These are phyloP conservation scores for Antennarius maculatus DNA, from an alignment of 2,797 vertebrate species.

Conservation along the genomic window DNA sequence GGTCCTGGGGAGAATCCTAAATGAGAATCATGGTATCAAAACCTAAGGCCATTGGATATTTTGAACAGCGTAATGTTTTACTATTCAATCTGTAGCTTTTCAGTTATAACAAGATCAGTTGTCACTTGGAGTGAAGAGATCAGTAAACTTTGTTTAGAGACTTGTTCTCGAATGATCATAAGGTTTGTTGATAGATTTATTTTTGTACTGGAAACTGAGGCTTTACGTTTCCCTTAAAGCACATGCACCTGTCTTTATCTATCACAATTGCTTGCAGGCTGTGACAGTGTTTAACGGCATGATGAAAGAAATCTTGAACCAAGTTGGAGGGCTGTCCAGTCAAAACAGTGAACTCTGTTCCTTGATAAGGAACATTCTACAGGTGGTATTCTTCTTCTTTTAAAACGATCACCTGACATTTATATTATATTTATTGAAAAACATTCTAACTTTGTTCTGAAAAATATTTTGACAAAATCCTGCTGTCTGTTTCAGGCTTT, in stretches of 20 bases:
- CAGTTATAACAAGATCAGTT: not conserved
- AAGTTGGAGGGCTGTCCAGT: conserved; percentile 86
- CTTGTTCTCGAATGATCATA: not conserved
- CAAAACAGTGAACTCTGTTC: conserved; percentile 86
- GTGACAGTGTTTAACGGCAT: conserved; percentile 86
- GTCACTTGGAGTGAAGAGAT: too few species aligned
- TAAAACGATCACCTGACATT: not conserved
- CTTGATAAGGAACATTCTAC: conserved; percentile 85
- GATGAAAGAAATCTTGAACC: conserved; percentile 84
- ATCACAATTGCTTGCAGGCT: conserved; percentile 75
- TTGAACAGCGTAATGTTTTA: not conserved
- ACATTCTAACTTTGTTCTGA: not conserved
- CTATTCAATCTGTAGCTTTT: not conserved
- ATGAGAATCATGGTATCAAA: not conserved
- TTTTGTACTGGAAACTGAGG: not conserved
- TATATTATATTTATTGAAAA: not conserved
- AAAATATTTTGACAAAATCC: conserved; percentile 3
- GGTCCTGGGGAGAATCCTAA: not conserved
- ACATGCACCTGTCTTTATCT: conserved; percentile 1
- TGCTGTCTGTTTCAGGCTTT: conserved; percentile 75
- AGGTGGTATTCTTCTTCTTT: conserved; percentile 72
- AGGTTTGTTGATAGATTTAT: not conserved
- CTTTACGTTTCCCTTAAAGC: not conserved
- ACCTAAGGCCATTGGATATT: not conserved
- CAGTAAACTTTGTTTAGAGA: not conserved